Percentiles rank a stretch among this genome's conserved stretches.
phyloP scores from a whole-genome alignment of 2,113 vertebrate genomes.

The Lophura nycthemera region DNA sequence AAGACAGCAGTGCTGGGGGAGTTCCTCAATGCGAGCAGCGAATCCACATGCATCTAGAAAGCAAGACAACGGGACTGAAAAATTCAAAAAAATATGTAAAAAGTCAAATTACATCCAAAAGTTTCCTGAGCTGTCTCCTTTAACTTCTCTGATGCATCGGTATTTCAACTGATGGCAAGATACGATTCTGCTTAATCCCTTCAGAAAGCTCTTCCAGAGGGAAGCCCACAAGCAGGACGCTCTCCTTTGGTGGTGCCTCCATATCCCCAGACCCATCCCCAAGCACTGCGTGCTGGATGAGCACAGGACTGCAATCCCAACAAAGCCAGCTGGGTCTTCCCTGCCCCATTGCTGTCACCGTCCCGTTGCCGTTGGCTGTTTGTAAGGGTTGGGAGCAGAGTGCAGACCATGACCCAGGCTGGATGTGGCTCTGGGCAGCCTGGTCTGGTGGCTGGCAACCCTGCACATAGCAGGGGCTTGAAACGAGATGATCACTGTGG shows the following conservation, averaged over 20 bases:
- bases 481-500: no score
- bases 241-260: not conserved
- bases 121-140: not conserved
- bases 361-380: rapidly evolving
- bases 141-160: not conserved
- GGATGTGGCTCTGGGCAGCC: no score
- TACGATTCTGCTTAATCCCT: not conserved
- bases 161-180: not conserved
- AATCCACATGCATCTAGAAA: not conserved
- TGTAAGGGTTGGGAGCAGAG: not conserved
- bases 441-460: no score
- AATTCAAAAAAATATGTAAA: not conserved
- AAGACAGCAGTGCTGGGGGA: not conserved
- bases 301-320: rapidly evolving
- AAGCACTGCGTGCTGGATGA: rapidly evolving
- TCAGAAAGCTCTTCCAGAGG: no score
- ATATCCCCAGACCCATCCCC: no score
- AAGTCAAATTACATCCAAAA: not conserved
- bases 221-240: not conserved
- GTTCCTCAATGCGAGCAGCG: not conserved
- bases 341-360: rapidly evolving
- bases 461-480: no score
- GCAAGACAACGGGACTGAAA: not conserved
- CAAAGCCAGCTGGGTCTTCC: not conserved
- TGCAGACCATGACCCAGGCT: not conserved